These are phyloP conservation scores for Oedothorax gibbosus DNA, from an alignment of 1,140 invertebrate species.

Conservation along the genomic window DNA sequence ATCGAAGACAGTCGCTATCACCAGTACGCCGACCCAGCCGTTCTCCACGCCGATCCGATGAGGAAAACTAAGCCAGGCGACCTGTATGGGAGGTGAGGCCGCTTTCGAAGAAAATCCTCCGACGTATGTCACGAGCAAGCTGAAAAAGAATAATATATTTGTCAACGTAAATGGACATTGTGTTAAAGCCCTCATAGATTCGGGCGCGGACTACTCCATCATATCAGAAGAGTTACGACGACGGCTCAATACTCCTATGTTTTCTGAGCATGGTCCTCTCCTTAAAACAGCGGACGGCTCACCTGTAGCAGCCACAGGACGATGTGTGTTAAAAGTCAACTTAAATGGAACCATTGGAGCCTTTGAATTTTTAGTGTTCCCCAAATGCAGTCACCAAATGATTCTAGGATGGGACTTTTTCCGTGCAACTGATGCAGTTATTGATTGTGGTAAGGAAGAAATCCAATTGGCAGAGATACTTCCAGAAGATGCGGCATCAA, in stretches of 20 bases:
- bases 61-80: slow-evolving; percentile 28
- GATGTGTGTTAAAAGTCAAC: slow-evolving; percentile 8
- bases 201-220: slow-evolving; percentile 3
- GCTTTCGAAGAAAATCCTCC: not conserved
- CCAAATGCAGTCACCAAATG: slow-evolving; percentile 29
- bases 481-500: not conserved
- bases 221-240: slow-evolving; percentile 13
- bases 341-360: not conserved
- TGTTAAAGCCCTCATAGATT: slow-evolving; percentile 6
- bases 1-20: not conserved
- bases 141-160: slow-evolving; percentile 21
- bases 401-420: slow-evolving; percentile 35
- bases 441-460: not conserved
- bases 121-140: not conserved
- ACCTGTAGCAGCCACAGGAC: not conserved
- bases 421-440: not conserved
- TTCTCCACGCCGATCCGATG: not conserved
- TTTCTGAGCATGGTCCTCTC: not conserved
- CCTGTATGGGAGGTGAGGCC: not conserved
- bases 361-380: slow-evolving; percentile 26
- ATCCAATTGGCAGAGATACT: not conserved
- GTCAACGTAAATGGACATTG: slow-evolving; percentile 13
- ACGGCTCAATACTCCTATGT: slow-evolving; percentile 6
- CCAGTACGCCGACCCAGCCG: not conserved
- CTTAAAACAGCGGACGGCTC: not conserved